Percentiles rank a stretch among this genome's conserved stretches.
Evolutionary conservation across 2,888 invertebrate species (phyloP).

Genomic region (Beris chalybata): DNA sequence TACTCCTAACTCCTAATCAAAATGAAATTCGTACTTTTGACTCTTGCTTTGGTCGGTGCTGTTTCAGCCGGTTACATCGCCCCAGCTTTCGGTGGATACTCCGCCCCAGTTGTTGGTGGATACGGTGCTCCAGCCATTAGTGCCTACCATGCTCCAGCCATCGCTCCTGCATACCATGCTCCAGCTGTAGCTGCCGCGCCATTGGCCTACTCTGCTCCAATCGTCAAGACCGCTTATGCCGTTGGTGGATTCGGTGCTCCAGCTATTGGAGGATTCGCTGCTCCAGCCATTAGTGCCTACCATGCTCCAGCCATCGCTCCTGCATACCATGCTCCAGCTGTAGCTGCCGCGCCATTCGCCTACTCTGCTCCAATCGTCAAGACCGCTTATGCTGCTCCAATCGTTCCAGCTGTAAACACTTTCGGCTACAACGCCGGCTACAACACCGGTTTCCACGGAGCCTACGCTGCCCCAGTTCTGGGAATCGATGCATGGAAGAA

Average conservation of each 20-base stretch:
- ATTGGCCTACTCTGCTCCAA: not conserved
- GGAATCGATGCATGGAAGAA: slow-evolving; percentile 9
- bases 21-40: slow-evolving; percentile 20
- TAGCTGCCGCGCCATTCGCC: not conserved
- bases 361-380: not conserved
- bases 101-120: too few species aligned
- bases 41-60: slow-evolving; percentile 23
- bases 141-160: too few species aligned
- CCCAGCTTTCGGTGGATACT: not conserved
- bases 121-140: too few species aligned
- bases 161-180: slow-evolving; percentile 4
- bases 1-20: not conserved
- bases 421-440: too few species aligned
- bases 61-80: slow-evolving; percentile 13
- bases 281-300: slow-evolving; percentile 6
- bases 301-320: not conserved
- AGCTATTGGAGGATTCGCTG: not conserved
- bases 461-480: not conserved
- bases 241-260: too few species aligned
- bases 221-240: too few species aligned
- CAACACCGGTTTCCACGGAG: not conserved
- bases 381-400: not conserved
- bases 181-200: slow-evolving; percentile 1
- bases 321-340: not conserved
- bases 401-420: slow-evolving; percentile 3